Conservation (phyloP, 2,888 invertebrate species). For the Micoletzkya japonica region DNA sequence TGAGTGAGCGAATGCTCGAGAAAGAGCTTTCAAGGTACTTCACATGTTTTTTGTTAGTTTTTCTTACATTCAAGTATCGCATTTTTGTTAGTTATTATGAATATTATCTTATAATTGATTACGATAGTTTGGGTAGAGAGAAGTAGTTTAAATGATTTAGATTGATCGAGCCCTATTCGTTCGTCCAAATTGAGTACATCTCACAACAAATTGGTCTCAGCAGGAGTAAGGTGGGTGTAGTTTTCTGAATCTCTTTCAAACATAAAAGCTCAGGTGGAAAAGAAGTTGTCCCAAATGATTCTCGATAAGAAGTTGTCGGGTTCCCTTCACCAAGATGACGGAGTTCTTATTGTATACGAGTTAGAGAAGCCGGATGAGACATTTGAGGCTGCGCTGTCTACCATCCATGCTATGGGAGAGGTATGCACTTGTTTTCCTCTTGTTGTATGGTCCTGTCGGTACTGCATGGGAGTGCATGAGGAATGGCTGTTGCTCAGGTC, state of each 20-base stretch:
- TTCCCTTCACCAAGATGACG: conserved; percentile 90
- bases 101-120: not conserved
- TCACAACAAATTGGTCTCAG: conserved; percentile 56
- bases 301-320: conserved; percentile 88
- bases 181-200: conserved; percentile 75
- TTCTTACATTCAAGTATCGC: not conserved
- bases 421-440: not conserved
- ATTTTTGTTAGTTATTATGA: not conserved
- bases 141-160: too few species aligned
- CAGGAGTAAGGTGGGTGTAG: conserved; percentile 63
- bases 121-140: not conserved
- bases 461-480: too few species aligned
- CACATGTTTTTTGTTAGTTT: not conserved
- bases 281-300: conserved; percentile 99
- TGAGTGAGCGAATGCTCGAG: conserved; percentile 97
- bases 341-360: conserved; percentile 95
- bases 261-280: conserved; percentile 76
- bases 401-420: conserved; percentile 98
- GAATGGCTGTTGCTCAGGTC: conserved; percentile 82
- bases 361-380: conserved; percentile 91
- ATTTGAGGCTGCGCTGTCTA: conserved; percentile 93
- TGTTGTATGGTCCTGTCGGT: too few species aligned
- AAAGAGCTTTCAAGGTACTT: conserved; percentile 77
- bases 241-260: not conserved
- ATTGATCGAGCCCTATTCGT: conserved; percentile 96